Base-by-base conservation (phyloP, 1,140 invertebrate genomes). In the Sinonovacula constricta region DNA sequence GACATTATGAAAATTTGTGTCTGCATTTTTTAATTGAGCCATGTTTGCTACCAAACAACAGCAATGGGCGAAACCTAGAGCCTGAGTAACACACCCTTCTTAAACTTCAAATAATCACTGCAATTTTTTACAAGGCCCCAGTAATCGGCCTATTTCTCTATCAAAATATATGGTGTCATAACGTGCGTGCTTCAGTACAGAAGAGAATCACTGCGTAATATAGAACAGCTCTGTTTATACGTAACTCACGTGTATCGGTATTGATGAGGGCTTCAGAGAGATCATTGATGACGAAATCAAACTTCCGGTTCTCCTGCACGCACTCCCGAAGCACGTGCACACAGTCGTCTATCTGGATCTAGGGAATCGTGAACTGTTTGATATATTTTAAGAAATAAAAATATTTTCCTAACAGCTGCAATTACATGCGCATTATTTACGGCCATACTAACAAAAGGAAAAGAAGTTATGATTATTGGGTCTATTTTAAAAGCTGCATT, bases 271-370 rank as follows among this genome's bases (percentile, higher is more conserved):
- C 96, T 88, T 98, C 97, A 1, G 97, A 98, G 60, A 98, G 92
- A 91, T 98, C 97, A 3, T 96, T 96, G 87, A 98, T 97, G 22
- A 98, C 94, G 86, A 95, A 97, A 92, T 98, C 97, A 84, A 97
- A 97, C 86, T 95, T 95, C 77, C 93, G 93, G n/a, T 94, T 94
- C 83, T 96, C 94, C 56, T 93, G 93, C 18, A 95, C 94, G 90
- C 95, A 96, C 75, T 95, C 93, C 63, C 95, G 93, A 85, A 98
- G 92, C 53, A 95, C 94, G 85, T 95, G 93, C 83, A 97, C 93
- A 91, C 97, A 98, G 91, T 98, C 97, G 45, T 94, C 96, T 45
- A 98, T 94, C 84, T 97, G 94, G 63, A 98, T 96, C 95, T 97
- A 88, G 24, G 93, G 89, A 14, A 34, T 45, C n/a, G n/a, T n/a